Conservation (phyloP, 2,797 vertebrate species). For the Sebastes trivittatus region DNA sequence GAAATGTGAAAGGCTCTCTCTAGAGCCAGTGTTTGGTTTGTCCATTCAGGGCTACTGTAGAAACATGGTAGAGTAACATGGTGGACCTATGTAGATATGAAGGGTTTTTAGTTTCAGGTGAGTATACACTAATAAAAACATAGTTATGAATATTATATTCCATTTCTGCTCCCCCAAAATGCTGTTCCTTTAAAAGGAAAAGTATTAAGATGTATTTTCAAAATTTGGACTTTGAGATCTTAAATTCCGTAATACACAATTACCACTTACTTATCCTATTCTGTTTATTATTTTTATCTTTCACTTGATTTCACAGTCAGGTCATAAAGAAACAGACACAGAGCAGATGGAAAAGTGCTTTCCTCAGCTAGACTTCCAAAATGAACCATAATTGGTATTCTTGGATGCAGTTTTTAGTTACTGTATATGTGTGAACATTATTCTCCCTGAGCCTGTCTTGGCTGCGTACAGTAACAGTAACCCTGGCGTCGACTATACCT, state of each 20-base stretch:
- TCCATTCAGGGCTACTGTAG: no score
- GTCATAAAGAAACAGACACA: not conserved
- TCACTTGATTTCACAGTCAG: not conserved
- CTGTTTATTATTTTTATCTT: not conserved
- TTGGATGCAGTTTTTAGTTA: slow-evolving; percentile 33
- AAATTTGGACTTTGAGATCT: not conserved
- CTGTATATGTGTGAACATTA: slow-evolving; percentile 51
- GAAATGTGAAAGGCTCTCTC: no score
- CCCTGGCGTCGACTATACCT: not conserved
- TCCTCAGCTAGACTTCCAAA: slow-evolving; percentile 37
- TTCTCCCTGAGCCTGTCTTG: slow-evolving; percentile 1
- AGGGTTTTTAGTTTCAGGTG: no score
- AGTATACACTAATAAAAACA: no score
- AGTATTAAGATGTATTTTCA: not conserved
- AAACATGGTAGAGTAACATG: no score
- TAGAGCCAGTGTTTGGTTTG: no score
- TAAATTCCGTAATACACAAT: not conserved
- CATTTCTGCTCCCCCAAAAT: no score
- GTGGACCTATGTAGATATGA: no score
- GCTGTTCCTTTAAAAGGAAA: not conserved
- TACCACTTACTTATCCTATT: no score
- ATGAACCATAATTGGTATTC: slow-evolving; percentile 49
- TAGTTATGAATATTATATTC: no score
- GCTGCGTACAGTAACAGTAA: not conserved
- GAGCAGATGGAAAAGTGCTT: slow-evolving; percentile 51